phyloP scores from a whole-genome alignment of 1,140 invertebrate species.

The Portunus trituberculatus region DNA sequence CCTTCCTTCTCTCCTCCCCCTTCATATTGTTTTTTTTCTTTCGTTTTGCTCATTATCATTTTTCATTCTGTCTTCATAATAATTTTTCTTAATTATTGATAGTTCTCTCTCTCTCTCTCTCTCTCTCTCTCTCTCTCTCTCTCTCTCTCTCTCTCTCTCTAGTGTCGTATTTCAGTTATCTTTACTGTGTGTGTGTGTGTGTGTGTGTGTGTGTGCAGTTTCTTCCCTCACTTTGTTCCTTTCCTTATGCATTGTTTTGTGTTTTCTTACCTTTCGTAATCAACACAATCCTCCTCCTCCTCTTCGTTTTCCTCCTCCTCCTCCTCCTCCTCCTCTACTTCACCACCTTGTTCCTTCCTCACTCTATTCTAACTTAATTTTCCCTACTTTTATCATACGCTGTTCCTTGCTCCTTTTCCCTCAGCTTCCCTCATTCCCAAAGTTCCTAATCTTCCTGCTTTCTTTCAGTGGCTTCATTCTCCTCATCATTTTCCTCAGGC shows the following conservation, averaged over 20 bases:
- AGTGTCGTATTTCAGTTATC: neutral
- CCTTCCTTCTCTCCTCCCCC: neutral
- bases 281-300: neutral
- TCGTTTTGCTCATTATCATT: neutral
- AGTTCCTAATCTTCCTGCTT: neutral
- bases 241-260: neutral
- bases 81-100: neutral
- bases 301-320: neutral
- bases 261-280: neutral
- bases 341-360: neutral
- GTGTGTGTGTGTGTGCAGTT: neutral
- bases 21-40: neutral
- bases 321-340: too few relatives aligned
- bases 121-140: too few relatives aligned
- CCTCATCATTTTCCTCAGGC: conserved; percentile 24
- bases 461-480: neutral
- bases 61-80: neutral
- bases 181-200: neutral
- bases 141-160: too few relatives aligned
- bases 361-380: neutral
- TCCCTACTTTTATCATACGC: neutral
- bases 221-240: neutral
- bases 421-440: neutral
- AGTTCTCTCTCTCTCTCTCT: neutral
- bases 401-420: neutral